A percentile compares a stretch with the other conserved stretches of the same genome.
Conservation (phyloP, 1,140 invertebrate species). For the Papilio helenus region DNA sequence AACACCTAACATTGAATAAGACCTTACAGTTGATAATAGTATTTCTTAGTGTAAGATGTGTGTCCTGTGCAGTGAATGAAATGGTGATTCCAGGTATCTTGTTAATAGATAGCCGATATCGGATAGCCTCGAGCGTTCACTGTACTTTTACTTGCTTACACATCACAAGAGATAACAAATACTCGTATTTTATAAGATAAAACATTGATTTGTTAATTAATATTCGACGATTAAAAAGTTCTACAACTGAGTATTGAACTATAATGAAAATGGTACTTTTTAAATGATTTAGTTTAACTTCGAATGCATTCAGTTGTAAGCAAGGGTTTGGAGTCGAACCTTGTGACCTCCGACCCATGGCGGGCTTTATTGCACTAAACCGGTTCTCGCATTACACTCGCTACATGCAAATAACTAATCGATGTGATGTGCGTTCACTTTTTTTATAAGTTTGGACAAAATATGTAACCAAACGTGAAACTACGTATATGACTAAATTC, state of each 20-base stretch:
- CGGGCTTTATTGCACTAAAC: slow-evolving; percentile 48
- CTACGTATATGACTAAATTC: too few relatives aligned
- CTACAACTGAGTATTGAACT: too few relatives aligned
- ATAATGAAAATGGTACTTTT: too few relatives aligned
- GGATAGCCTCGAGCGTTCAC: slow-evolving; percentile 24
- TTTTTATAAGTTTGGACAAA: not conserved
- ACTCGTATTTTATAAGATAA: not conserved
- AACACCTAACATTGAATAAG: slow-evolving; percentile 32
- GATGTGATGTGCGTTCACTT: slow-evolving; percentile 29
- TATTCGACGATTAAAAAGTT: not conserved
- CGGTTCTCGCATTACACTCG: slow-evolving; percentile 41
- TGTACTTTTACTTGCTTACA: slow-evolving; percentile 27
- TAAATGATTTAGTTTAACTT: too few relatives aligned
- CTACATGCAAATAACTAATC: slow-evolving; percentile 33
- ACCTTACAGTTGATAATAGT: not conserved
- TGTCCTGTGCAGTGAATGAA: slow-evolving; percentile 31
- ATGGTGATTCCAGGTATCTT: slow-evolving; percentile 36
- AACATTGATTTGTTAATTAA: slow-evolving; percentile 39
- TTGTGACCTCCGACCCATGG: slow-evolving; percentile 47
- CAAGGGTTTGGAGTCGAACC: slow-evolving; percentile 28
- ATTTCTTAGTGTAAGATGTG: slow-evolving; percentile 27
- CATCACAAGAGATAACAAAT: slow-evolving; percentile 23
- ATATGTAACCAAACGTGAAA: not conserved
- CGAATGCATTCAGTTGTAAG: slow-evolving; percentile 10
- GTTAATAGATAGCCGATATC: slow-evolving; percentile 38